phyloP scores from a whole-genome alignment of 2,888 invertebrate species.

The Escarpia spicata region DNA sequence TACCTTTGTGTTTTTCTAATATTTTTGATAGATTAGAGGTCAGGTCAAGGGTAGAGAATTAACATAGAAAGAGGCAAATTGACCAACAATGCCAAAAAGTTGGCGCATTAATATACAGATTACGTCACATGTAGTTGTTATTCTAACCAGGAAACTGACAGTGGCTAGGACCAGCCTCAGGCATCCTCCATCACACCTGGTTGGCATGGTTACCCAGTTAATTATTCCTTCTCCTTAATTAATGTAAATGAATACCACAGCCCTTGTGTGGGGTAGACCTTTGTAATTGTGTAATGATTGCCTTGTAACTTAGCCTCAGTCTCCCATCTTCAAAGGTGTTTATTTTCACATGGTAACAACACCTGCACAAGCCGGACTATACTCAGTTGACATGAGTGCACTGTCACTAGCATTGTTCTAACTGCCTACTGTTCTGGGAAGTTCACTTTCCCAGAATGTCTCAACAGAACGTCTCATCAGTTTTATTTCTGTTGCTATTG shows the following conservation, averaged over 20 bases:
- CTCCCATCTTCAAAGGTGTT: neutral
- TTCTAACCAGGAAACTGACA: neutral
- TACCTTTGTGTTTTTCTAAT: too few relatives aligned
- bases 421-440: neutral
- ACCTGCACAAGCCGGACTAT: neutral
- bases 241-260: neutral
- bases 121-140: neutral
- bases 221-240: neutral
- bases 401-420: neutral
- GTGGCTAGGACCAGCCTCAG: neutral
- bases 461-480: neutral
- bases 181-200: neutral
- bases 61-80: too few relatives aligned
- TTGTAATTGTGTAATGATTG: neutral
- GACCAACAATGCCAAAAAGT: neutral
- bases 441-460: neutral
- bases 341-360: neutral
- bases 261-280: neutral
- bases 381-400: neutral
- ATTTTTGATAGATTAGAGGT: too few relatives aligned
- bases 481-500: slow-evolving; percentile 5
- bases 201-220: neutral
- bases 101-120: neutral
- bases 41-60: too few relatives aligned
- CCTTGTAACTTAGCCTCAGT: neutral